Evolutionary conservation across 2,113 vertebrate genomes (phyloP), one percentile per base, ranked within the genome.

Genomic region (Mus spicilegus): DNA sequence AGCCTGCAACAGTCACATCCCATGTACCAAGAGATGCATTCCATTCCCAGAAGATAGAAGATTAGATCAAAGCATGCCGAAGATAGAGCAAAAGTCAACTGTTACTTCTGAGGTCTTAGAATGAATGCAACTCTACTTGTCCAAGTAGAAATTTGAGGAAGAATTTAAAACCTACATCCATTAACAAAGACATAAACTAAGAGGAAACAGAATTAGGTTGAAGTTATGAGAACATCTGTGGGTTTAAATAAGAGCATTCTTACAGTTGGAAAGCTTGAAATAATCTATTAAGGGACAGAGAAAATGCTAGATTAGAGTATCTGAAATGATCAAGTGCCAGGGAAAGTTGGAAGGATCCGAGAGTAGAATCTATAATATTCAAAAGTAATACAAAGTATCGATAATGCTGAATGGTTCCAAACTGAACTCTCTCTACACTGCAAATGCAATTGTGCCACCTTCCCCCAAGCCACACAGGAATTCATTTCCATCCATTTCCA

Each of bases 261-360:
- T 78, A 61, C 54, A 76, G 17, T 42, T 17, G 8, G 49, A n/a
- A 54, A 26, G 65, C 33, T 76, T 33, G 69, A 65, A 72, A 20
- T 49, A 14, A 75, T 75, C 51, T 72, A 96, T 90, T 85, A 75
- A 75, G 9, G 39, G 73, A 24, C 73, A 13, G 39, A 76, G 30
- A 20, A 86, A 58, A 42, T 58, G 28, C 65, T 87, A 49, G 54
- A 42, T 22, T 42, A 6, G 1, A 95, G 87, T 58, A 77, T 86
- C 87, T 93, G 39, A 76, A 93, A 49, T 84, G 65, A 70, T 69
- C 9, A 86, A 26, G 58, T 51, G 42, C 58, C 84, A 46, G 73
- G 12, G 84, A 77, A 19, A n/a, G 33, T 33, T n/a, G 20, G 58
- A 24, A 77, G 8, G 26, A 78, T 10, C 46, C n/a, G 51, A 36